Evolutionary conservation across 2,888 invertebrate species (phyloP).

Genomic region (Chaitophorus viminalis): DNA sequence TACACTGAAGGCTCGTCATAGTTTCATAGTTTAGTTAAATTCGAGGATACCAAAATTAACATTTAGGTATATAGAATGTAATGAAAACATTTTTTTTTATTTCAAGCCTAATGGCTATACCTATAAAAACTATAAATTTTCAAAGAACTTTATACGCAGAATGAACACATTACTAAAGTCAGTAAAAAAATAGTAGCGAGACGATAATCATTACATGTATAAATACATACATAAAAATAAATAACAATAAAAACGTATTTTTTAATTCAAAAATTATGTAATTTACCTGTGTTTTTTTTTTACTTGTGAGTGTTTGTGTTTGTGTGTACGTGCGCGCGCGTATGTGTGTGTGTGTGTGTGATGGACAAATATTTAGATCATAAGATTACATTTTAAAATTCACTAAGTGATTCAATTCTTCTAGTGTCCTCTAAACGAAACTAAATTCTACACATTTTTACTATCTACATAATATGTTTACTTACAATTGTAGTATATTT

Average conservation of each 20-base stretch:
- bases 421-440: constrained; percentile 14
- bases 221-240: not conserved
- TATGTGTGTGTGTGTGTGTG: not conserved
- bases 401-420: constrained; percentile 21
- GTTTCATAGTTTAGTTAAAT: not conserved
- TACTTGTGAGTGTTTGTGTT: too few relatives aligned
- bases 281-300: not conserved
- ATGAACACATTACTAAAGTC: not conserved
- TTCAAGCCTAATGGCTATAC: not conserved
- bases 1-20: constrained; percentile 22
- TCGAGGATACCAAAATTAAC: constrained; percentile 26
- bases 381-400: constrained; percentile 13
- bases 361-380: not conserved
- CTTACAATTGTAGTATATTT: not conserved
- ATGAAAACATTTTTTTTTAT: not conserved
- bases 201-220: not conserved
- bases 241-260: not conserved
- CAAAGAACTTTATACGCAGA: not conserved
- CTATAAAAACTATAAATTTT: not conserved
- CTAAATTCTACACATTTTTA: constrained; percentile 9
- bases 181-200: not conserved
- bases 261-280: not conserved
- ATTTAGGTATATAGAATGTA: not conserved
- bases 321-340: not conserved
- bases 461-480: not conserved